Conservation (phyloP, 2,113 vertebrate species). For the Axis porcinus region DNA sequence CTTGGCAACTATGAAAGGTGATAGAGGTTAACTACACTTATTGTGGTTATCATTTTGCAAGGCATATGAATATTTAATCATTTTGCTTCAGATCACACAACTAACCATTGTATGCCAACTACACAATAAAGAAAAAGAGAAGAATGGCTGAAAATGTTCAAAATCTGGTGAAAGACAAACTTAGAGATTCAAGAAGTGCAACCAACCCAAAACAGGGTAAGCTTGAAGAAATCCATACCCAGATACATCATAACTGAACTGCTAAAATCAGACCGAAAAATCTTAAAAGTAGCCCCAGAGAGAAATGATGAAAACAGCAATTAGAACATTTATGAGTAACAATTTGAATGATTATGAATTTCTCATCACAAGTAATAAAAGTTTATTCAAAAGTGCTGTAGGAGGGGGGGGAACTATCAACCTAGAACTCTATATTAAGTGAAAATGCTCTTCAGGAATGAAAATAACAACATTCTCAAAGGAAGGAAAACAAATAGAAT, state of each 20-base stretch:
- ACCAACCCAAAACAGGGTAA: background rate
- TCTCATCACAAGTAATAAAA: background rate
- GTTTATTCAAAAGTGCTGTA: background rate
- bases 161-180: background rate
- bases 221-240: background rate
- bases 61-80: background rate
- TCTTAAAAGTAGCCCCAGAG: background rate
- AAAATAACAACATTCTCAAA: background rate
- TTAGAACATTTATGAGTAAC: background rate
- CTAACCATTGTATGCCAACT: background rate
- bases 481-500: background rate
- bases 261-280: background rate
- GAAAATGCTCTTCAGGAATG: background rate
- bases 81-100: background rate
- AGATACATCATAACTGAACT: background rate
- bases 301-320: background rate
- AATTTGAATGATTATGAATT: background rate
- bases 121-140: background rate
- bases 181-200: background rate
- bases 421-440: background rate
- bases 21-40: background rate
- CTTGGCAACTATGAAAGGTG: background rate
- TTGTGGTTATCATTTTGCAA: background rate
- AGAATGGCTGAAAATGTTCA: background rate
- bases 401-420: background rate